These are phyloP conservation scores for Pithys albifrons DNA, from an alignment of 2,113 vertebrate genomes.

Conservation along the genomic window DNA sequence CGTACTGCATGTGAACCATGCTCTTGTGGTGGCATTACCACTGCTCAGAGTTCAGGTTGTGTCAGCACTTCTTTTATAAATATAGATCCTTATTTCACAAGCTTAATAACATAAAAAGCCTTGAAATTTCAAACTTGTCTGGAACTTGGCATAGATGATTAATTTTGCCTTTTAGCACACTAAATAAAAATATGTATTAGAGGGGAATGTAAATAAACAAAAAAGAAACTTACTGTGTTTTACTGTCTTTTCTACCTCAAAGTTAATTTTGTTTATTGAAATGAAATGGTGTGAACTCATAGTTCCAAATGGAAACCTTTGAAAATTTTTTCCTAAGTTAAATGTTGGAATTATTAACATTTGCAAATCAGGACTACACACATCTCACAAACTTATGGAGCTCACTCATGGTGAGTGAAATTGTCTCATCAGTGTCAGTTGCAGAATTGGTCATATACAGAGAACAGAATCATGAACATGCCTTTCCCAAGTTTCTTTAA, in stretches of 20 bases:
- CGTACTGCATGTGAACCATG: background rate
- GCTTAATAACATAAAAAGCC: conserved; percentile 29
- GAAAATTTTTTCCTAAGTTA: background rate
- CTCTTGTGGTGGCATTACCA: background rate
- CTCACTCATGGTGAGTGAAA: background rate
- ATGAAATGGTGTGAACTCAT: background rate
- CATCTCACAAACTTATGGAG: background rate
- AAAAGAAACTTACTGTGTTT: background rate
- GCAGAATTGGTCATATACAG: background rate
- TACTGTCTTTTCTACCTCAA: background rate
- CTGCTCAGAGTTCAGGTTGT: background rate
- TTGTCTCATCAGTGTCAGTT: background rate
- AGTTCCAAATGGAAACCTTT: background rate
- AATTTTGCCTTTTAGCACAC: conserved; percentile 5
- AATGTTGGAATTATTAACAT: background rate
- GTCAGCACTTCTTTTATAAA: conserved; percentile 34
- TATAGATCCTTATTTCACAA: conserved; percentile 21
- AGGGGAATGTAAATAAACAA: conserved; percentile 8
- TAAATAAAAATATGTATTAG: background rate
- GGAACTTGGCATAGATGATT: conserved; percentile 10
- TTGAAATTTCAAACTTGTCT: conserved; percentile 12
- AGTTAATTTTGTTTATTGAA: conserved; percentile 24
- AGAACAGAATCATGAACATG: background rate
- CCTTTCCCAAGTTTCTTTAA: background rate
- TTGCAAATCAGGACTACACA: background rate